phyloP scores from a whole-genome alignment of 2,888 invertebrate species.

The Ectemnius cavifrons region DNA sequence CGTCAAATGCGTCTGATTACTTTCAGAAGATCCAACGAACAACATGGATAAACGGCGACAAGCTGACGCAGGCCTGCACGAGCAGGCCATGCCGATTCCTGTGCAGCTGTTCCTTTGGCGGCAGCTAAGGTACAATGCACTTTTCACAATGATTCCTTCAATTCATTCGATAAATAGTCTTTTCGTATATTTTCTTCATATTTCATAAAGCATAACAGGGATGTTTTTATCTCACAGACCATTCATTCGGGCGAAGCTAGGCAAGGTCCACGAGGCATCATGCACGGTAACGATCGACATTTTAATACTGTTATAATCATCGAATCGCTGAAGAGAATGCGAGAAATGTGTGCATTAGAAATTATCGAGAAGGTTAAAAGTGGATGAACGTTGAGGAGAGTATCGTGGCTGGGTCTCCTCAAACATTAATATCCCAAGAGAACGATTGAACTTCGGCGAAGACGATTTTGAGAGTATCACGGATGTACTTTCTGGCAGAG shows the following conservation, averaged over 20 bases:
- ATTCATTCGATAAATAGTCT: not conserved
- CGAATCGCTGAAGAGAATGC: not conserved
- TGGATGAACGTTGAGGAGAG: not conserved
- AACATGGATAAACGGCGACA: conserved; percentile 71
- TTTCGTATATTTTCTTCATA: not conserved
- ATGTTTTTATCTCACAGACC: conserved; percentile 83
- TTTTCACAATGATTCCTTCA: not conserved
- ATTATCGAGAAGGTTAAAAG: not conserved
- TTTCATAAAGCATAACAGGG: not conserved
- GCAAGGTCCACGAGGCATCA: conserved; percentile 97
- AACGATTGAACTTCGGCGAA: not conserved
- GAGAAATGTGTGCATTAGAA: not conserved
- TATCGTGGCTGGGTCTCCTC: too few species aligned
- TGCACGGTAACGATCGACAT: conserved; percentile 89
- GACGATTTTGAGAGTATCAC: not conserved
- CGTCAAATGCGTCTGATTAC: not conserved
- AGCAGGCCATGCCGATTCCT: conserved; percentile 93
- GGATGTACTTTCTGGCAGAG: not conserved
- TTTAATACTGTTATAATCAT: conserved; percentile 14
- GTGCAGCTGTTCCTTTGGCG: conserved; percentile 99
- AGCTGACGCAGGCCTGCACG: conserved; percentile 83
- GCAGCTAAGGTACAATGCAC: conserved; percentile 86
- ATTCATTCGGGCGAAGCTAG: conserved; percentile 96
- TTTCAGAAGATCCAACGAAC: conserved; percentile 30
- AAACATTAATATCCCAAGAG: not conserved